These are phyloP conservation scores for Arctia plantaginis DNA, from an alignment of 2,888 invertebrate genomes.

Conservation along the genomic window DNA sequence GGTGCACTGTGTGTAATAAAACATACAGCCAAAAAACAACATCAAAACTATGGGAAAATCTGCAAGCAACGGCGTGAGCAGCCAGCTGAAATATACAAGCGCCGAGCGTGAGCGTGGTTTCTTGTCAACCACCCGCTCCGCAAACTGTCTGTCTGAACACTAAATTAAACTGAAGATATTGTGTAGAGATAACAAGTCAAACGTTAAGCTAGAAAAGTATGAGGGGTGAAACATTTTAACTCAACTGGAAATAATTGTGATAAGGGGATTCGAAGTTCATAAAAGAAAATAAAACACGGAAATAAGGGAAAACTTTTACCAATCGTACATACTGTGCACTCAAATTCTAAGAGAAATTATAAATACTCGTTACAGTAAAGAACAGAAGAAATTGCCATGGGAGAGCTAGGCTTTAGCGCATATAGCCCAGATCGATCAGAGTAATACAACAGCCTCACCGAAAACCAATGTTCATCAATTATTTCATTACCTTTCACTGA, in stretches of 20 bases:
- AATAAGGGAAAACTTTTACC: not conserved
- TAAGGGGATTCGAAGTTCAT: not conserved
- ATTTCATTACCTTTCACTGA: no score
- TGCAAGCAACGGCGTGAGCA: no score
- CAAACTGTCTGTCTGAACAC: not conserved
- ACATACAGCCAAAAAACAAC: not conserved
- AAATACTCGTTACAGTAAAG: not conserved
- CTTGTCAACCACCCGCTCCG: not conserved
- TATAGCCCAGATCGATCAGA: no score
- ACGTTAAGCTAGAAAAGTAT: not conserved
- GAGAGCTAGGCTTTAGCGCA: not conserved
- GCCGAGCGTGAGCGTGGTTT: not conserved
- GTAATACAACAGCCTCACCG: no score
- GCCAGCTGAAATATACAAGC: not conserved
- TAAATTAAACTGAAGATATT: not conserved
- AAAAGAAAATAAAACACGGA: not conserved
- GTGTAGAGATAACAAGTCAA: not conserved
- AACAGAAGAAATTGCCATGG: not conserved
- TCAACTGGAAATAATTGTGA: not conserved
- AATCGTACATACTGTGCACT: not conserved
- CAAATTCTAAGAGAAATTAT: not conserved
- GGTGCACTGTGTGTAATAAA: no score
- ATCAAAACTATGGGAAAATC: not conserved
- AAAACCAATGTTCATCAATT: no score
- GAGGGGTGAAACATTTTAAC: not conserved